Evolutionary conservation across 2,888 invertebrate species (phyloP).

Genomic region (Parochlus steinenii): DNA sequence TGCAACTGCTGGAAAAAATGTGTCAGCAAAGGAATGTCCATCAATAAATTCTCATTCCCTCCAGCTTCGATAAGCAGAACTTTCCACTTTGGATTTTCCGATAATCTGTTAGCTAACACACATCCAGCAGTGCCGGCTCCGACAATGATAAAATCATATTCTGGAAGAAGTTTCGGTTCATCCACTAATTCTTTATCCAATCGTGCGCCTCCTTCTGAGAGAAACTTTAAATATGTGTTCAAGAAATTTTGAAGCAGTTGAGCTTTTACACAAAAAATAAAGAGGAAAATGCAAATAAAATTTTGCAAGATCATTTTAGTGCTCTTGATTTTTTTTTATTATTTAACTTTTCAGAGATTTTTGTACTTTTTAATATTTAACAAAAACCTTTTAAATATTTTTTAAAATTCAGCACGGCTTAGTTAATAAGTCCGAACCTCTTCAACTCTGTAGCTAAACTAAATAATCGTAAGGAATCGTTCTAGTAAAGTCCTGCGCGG

Average conservation of each 20-base stretch:
- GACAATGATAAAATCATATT: slow-evolving; percentile 61
- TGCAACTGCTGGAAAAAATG: slow-evolving; percentile 53
- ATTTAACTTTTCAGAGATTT: background rate
- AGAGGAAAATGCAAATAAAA: no score
- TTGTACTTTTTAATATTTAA: background rate
- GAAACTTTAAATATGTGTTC: slow-evolving; percentile 36
- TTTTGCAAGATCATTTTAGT: no score
- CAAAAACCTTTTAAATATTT: background rate
- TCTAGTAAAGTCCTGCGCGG: no score
- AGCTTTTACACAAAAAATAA: no score
- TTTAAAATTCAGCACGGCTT: background rate
- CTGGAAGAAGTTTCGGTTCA: slow-evolving; percentile 31
- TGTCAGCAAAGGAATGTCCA: slow-evolving; percentile 60
- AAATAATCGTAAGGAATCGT: no score
- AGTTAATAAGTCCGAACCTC: no score
- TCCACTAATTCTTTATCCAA: slow-evolving; percentile 37
- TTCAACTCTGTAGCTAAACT: no score
- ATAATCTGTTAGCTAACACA: slow-evolving; percentile 52
- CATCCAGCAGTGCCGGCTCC: slow-evolving; percentile 73
- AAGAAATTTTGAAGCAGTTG: no score
- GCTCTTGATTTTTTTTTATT: background rate
- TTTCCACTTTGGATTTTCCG: slow-evolving; percentile 50
- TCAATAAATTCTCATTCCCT: slow-evolving; percentile 46
- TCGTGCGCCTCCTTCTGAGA: slow-evolving; percentile 36
- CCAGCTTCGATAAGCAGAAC: slow-evolving; percentile 57